These are phyloP conservation scores for Rhinella marina DNA, from an alignment of 2,797 vertebrate species.

Conservation along the genomic window DNA sequence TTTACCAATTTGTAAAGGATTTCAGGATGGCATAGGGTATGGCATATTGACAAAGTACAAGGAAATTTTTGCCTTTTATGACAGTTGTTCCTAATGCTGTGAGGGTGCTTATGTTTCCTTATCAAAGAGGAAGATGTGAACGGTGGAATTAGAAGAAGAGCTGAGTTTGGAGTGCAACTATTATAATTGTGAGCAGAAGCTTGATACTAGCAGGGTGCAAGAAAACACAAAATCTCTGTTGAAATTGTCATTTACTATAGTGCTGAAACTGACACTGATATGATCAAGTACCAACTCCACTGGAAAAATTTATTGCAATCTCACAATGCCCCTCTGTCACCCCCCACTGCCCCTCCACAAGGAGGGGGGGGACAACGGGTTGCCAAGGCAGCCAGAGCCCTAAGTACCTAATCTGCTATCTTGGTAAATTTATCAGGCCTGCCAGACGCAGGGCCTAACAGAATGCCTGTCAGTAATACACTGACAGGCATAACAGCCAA, in stretches of 20 bases:
- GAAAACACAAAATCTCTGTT: neutral
- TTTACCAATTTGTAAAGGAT: constrained; percentile 50
- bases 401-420: too few relatives aligned
- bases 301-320: neutral
- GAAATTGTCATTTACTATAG: neutral
- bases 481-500: too few relatives aligned
- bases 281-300: neutral
- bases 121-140: constrained; percentile 23
- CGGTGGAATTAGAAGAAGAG: neutral
- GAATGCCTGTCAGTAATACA: too few relatives aligned
- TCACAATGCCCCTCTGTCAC: neutral
- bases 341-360: too few relatives aligned
- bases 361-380: too few relatives aligned
- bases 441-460: too few relatives aligned
- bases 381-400: too few relatives aligned
- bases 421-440: too few relatives aligned
- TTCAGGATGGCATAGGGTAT: constrained; percentile 27
- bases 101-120: neutral
- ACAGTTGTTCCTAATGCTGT: constrained; percentile 32
- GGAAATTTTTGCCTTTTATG: constrained; percentile 38
- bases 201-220: neutral
- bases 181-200: neutral
- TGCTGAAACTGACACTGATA: neutral
- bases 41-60: constrained; percentile 53
- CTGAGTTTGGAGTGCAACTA: neutral